Evolutionary conservation across 2,113 vertebrate species (phyloP).

Genomic region (Crotophaga sulcirostris): DNA sequence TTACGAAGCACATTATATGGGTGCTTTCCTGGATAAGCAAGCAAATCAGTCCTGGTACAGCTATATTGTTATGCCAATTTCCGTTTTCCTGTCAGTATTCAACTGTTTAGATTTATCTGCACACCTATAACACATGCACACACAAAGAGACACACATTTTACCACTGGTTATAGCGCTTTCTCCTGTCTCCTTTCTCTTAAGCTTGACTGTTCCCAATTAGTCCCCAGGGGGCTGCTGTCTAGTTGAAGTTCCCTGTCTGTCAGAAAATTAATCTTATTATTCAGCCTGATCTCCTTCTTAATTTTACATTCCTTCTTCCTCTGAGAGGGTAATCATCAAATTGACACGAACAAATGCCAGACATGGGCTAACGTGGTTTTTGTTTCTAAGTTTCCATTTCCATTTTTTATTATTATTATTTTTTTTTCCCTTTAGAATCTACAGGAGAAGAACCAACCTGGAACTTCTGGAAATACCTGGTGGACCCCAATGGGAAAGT

Average conservation of each 20-base stretch:
- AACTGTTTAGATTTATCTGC: not conserved
- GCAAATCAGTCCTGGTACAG: not conserved
- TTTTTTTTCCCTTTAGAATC: constrained; percentile 73
- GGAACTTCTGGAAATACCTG: constrained; percentile 99
- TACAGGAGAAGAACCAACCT: constrained; percentile 90
- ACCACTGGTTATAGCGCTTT: not conserved
- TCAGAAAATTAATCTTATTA: constrained; percentile 3
- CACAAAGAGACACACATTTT: not conserved
- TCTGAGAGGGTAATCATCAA: not conserved
- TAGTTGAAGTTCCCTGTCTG: not conserved
- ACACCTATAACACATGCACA: not conserved
- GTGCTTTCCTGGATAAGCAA: not conserved
- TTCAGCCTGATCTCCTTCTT: not conserved
- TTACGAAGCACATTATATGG: not conserved
- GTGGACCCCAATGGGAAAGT: constrained; percentile 87
- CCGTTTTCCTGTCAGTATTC: not conserved
- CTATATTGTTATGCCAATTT: not conserved
- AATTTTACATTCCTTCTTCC: not conserved
- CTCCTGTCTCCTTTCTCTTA: not conserved
- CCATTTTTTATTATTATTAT: not conserved
- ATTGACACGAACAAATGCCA: not conserved
- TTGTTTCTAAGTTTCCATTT: not conserved
- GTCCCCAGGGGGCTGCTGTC: not conserved
- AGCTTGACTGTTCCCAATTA: not conserved
- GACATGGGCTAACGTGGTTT: not conserved